Evolutionary conservation across 2,888 invertebrate species (phyloP).

Genomic region (Eilema sororculum): DNA sequence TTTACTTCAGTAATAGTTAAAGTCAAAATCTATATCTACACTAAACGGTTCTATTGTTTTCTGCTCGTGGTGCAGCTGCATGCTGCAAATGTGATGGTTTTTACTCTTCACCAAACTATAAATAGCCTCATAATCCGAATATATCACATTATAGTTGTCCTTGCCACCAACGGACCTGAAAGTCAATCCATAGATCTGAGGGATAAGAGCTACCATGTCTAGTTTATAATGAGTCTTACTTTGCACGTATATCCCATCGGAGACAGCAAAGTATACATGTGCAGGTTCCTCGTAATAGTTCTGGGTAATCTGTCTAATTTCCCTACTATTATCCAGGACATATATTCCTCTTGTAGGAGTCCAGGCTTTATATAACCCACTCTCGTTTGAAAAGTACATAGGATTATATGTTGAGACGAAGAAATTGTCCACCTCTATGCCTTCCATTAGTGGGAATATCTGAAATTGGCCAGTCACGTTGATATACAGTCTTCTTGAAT

Average conservation of each 20-base stretch:
- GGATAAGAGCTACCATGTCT: neutral
- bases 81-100: neutral
- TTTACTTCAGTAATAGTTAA: too few species aligned
- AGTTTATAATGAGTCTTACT: neutral
- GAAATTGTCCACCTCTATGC: neutral
- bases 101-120: neutral
- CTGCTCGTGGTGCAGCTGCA: neutral
- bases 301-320: slow-evolving; percentile 2
- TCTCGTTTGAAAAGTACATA: slow-evolving; percentile 8
- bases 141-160: neutral
- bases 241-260: slow-evolving; percentile 1
- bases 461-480: neutral
- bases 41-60: too few species aligned
- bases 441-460: neutral
- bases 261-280: neutral
- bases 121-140: slow-evolving; percentile 4
- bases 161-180: neutral
- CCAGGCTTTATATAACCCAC: slow-evolving; percentile 3
- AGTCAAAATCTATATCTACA: too few species aligned
- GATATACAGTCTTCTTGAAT: neutral
- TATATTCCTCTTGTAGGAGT: neutral
- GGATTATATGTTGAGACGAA: neutral
- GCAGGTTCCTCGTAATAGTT: neutral
- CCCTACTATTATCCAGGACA: neutral
- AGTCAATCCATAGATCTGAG: neutral